Evolutionary conservation across 2,888 invertebrate species (phyloP).

Genomic region (Tetanocera ferruginea): DNA sequence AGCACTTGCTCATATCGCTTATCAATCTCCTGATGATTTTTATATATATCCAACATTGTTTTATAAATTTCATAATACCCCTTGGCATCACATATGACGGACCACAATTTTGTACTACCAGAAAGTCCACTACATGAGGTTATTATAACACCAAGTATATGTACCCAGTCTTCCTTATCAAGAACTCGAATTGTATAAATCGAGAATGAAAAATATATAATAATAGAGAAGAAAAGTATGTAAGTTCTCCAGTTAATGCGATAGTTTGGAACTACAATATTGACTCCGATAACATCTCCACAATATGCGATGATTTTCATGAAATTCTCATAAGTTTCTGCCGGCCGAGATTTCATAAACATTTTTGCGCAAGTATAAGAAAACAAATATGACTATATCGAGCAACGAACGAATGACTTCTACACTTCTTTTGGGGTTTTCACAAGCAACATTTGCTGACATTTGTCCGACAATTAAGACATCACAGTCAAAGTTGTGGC

Average conservation of each 20-base stretch:
- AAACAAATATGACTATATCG: too few relatives aligned
- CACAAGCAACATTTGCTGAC: too few relatives aligned
- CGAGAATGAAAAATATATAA: conserved; percentile 39
- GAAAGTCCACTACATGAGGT: conserved; percentile 35
- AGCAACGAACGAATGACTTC: too few relatives aligned
- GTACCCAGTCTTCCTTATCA: conserved; percentile 37
- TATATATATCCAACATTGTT: conserved; percentile 37
- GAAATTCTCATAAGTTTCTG: conserved; percentile 1
- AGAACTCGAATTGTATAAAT: conserved; percentile 34
- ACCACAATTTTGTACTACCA: conserved; percentile 42
- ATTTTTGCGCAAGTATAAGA: not conserved
- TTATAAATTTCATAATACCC: not conserved
- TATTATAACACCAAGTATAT: conserved; percentile 41
- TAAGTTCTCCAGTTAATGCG: conserved; percentile 34
- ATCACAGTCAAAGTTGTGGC: too few relatives aligned
- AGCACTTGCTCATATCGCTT: conserved; percentile 36
- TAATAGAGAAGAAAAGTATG: conserved; percentile 35
- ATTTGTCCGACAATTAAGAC: too few relatives aligned
- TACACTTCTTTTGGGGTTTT: too few relatives aligned
- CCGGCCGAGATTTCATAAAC: not conserved
- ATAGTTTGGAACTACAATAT: conserved; percentile 39
- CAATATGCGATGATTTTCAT: conserved; percentile 6
- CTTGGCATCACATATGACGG: conserved; percentile 1
- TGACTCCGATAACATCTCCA: conserved; percentile 39
- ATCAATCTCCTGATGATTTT: conserved; percentile 38